Conservation (phyloP, 2,113 vertebrate species). For the Atherinomorus stipes region DNA sequence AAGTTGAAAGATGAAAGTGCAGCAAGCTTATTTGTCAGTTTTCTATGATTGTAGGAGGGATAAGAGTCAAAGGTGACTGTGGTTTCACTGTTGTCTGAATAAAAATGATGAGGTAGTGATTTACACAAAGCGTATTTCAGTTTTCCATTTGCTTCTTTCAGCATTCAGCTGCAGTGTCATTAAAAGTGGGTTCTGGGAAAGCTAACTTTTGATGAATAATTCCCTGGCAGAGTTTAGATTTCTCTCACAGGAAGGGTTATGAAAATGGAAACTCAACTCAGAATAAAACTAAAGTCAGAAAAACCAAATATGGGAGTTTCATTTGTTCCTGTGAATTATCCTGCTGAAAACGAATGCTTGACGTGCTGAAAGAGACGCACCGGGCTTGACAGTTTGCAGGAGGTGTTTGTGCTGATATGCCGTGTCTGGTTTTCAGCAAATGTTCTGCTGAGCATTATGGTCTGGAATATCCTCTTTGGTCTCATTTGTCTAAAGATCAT, state of each 20-base stretch:
- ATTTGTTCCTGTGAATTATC: no score
- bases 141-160: conserved; percentile 39
- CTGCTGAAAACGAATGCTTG: no score
- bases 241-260: background rate
- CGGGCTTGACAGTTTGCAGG: no score
- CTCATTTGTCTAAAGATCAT: no score
- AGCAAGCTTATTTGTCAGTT: conserved; percentile 38
- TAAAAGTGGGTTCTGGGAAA: conserved; percentile 46
- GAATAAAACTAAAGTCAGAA: background rate
- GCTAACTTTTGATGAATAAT: conserved; percentile 31
- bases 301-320: background rate
- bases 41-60: conserved; percentile 13
- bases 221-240: conserved; percentile 41
- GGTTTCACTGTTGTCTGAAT: conserved; percentile 5
- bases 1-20: conserved; percentile 28
- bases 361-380: no score
- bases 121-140: conserved; percentile 16
- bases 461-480: no score
- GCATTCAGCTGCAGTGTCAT: conserved; percentile 39
- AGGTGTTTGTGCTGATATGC: no score
- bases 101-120: conserved; percentile 37
- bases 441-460: no score
- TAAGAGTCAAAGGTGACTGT: conserved; percentile 6
- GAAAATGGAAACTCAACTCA: background rate
- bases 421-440: no score